Conservation (phyloP, 2,797 vertebrate species). For the Propithecus deckenii region DNA sequence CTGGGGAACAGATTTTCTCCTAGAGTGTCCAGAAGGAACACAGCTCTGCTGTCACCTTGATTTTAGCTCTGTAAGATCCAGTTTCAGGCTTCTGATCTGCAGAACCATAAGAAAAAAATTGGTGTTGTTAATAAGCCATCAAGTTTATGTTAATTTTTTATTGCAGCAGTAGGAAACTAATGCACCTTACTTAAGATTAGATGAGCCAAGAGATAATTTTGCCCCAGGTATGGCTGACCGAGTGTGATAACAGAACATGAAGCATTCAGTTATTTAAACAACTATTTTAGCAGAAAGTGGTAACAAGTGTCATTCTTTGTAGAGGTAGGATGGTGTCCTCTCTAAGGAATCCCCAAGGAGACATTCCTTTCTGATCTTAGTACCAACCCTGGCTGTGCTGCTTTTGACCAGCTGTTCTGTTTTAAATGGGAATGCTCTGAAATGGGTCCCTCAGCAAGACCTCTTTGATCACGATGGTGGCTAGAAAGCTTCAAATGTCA, state of each 20-base stretch:
- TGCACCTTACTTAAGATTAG: neutral
- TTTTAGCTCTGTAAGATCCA: neutral
- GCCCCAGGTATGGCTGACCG: neutral
- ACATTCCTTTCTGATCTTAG: constrained; percentile 21
- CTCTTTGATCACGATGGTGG: neutral
- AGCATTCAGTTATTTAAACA: neutral
- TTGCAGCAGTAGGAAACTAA: neutral
- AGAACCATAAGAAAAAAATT: neutral
- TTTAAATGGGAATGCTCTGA: neutral
- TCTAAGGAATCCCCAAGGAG: neutral
- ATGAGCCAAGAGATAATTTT: constrained; percentile 10
- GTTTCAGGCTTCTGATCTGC: neutral
- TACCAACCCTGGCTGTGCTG: neutral
- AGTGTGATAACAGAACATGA: neutral
- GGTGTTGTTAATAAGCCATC: neutral
- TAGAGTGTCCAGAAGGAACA: neutral
- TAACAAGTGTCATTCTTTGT: neutral
- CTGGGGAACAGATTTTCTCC: no score
- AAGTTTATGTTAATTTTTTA: neutral
- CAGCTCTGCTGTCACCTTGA: neutral
- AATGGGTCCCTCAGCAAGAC: neutral
- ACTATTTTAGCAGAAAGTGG: neutral
- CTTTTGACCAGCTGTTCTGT: neutral
- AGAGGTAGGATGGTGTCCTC: neutral
- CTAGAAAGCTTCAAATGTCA: neutral